These are phyloP conservation scores for Hirudo medicinalis DNA, from an alignment of 1,140 invertebrate genomes.

Conservation along the genomic window DNA sequence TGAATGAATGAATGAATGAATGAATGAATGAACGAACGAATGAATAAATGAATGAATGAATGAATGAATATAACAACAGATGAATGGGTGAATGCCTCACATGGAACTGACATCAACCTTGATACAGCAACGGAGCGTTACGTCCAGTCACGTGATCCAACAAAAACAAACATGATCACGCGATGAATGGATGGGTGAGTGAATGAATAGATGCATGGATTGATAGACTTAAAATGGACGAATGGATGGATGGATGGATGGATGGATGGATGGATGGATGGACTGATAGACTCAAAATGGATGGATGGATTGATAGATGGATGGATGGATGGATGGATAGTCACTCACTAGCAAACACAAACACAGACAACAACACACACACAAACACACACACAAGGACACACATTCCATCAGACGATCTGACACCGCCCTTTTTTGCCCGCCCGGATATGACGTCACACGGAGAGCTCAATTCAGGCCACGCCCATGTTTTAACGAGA, in stretches of 20 bases:
- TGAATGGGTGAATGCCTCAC: too few relatives aligned
- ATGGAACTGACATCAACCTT: not conserved
- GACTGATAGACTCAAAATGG: not conserved
- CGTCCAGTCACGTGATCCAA: not conserved
- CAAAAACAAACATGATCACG: not conserved
- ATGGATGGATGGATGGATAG: not conserved
- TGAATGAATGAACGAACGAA: too few relatives aligned
- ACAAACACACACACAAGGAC: not conserved
- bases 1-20: too few relatives aligned
- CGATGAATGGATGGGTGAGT: not conserved
- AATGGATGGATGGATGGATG: not conserved
- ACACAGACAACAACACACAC: too few relatives aligned
- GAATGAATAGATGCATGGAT: not conserved
- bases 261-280: slow-evolving; percentile 3
- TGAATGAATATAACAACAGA: too few relatives aligned
- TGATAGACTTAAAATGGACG: not conserved
- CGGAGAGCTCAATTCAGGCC: not conserved
- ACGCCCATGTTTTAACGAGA: not conserved
- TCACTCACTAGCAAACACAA: not conserved
- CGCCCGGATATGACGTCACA: not conserved
- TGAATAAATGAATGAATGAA: too few relatives aligned
- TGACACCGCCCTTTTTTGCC: not conserved
- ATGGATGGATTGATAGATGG: not conserved
- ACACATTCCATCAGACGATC: not conserved
- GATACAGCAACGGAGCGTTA: not conserved